A percentile compares a stretch with the other conserved stretches of the same genome.
These are phyloP conservation scores for Acrocephalus kingi DNA, from an alignment of 2,113 vertebrate genomes.

Conservation along the genomic window DNA sequence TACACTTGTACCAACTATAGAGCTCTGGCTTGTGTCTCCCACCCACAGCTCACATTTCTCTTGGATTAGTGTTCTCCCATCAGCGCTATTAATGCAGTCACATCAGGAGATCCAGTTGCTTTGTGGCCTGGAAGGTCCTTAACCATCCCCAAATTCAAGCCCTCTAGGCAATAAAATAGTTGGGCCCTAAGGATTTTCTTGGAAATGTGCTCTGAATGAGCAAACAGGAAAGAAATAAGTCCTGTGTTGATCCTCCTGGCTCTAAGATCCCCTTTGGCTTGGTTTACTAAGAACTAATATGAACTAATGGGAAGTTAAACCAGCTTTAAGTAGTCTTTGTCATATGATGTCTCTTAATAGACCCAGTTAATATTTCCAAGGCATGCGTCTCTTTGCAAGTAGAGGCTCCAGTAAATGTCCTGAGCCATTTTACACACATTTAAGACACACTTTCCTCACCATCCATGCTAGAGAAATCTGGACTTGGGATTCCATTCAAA, in stretches of 20 bases:
- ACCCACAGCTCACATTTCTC: not conserved
- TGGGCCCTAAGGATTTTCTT: not conserved
- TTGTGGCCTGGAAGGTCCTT: not conserved
- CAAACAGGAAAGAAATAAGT: constrained; percentile 11
- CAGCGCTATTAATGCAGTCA: not conserved
- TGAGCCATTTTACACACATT: not conserved
- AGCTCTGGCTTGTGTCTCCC: not conserved
- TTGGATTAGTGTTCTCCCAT: not conserved
- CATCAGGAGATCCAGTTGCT: not conserved
- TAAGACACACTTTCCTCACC: not conserved
- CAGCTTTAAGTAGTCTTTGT: not conserved
- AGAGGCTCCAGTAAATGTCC: not conserved
- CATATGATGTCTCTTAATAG: not conserved
- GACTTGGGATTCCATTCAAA: not conserved
- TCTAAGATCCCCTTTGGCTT: not conserved
- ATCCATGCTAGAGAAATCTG: not conserved
- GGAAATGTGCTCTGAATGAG: constrained; percentile 4
- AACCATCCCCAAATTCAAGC: not conserved
- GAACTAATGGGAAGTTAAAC: not conserved
- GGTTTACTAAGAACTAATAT: not conserved
- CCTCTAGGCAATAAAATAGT: not conserved
- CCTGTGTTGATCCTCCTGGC: not conserved
- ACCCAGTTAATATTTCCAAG: not conserved
- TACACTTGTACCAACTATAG: not conserved
- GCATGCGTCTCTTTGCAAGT: fast-evolving